Percentiles rank a stretch among this genome's conserved stretches.
Evolutionary conservation across 2,797 vertebrate species (phyloP).

Genomic region (Brotula barbata): DNA sequence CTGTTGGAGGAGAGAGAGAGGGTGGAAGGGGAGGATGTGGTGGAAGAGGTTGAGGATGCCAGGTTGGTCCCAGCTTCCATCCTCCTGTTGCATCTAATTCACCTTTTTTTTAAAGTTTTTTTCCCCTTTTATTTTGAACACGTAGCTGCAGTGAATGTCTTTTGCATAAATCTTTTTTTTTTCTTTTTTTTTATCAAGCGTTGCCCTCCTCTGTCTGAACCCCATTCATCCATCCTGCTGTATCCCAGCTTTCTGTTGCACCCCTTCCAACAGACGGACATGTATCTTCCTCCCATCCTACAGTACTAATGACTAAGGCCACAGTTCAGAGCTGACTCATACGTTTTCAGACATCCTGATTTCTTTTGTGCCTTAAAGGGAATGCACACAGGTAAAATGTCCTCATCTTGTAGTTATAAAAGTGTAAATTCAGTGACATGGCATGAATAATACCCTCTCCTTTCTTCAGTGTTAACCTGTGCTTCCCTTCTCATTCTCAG

Average conservation of each 20-base stretch:
- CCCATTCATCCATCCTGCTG: conserved; percentile 6
- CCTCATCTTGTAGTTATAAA: too few relatives aligned
- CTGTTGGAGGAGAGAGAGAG: conserved; percentile 94
- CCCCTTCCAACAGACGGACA: too few relatives aligned
- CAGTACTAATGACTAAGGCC: too few relatives aligned
- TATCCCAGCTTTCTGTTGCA: conserved; percentile 7
- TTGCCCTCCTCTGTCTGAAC: conserved; percentile 2
- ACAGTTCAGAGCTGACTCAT: too few relatives aligned
- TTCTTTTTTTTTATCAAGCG: neutral
- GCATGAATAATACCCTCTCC: too few relatives aligned
- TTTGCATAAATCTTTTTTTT: conserved; percentile 4
- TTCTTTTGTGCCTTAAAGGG: too few relatives aligned
- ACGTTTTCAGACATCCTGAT: too few relatives aligned
- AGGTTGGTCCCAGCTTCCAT: conserved; percentile 85
- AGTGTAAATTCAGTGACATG: too few relatives aligned
- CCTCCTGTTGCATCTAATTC: conserved; percentile 38
- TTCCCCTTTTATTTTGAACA: conserved; percentile 71
- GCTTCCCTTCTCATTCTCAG: conserved; percentile 12
- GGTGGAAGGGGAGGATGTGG: conserved; percentile 79
- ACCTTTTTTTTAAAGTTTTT: conserved; percentile 72
- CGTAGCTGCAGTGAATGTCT: too few relatives aligned
- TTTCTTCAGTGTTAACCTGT: conserved; percentile 13
- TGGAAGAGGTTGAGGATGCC: conserved; percentile 89
- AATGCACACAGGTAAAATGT: too few relatives aligned
- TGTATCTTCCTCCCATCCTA: too few relatives aligned